Conservation (phyloP, 1,140 invertebrate species). For the Saccostrea echinata region DNA sequence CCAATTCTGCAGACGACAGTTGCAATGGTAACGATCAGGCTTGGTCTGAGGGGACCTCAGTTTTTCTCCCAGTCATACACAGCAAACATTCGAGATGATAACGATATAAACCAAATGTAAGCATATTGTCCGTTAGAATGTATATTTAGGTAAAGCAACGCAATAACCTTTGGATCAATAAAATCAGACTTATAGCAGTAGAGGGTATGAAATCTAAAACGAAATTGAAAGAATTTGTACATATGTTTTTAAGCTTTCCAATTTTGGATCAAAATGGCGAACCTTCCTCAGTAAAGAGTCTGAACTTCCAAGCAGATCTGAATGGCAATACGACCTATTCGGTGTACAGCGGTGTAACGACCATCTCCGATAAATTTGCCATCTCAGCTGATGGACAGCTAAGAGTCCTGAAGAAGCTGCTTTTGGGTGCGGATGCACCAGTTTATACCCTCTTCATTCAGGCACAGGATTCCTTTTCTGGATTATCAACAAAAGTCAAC, state of each 20-base stretch:
- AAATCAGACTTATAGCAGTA: not conserved
- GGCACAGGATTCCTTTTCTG: not conserved
- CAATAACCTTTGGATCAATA: not conserved
- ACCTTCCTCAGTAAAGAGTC: not conserved
- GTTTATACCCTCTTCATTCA: not conserved
- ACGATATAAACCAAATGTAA: not conserved
- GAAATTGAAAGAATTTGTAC: too few species aligned
- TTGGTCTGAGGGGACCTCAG: not conserved
- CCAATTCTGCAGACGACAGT: not conserved
- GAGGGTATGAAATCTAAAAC: too few species aligned
- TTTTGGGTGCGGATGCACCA: not conserved
- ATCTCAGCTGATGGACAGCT: not conserved
- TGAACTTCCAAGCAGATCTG: slow-evolving; percentile 17
- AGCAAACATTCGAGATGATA: not conserved
- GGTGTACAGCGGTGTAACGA: not conserved
- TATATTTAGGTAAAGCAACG: not conserved
- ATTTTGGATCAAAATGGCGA: not conserved
- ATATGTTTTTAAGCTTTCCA: not conserved
- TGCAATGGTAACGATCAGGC: not conserved
- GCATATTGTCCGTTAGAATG: not conserved
- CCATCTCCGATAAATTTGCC: slow-evolving; percentile 1
- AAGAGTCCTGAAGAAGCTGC: not conserved
- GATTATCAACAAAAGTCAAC: not conserved
- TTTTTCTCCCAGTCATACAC: slow-evolving; percentile 25
- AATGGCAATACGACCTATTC: slow-evolving; percentile 19